Conservation (phyloP, 2,888 invertebrate species). For the Habrosyne pyritoides region DNA sequence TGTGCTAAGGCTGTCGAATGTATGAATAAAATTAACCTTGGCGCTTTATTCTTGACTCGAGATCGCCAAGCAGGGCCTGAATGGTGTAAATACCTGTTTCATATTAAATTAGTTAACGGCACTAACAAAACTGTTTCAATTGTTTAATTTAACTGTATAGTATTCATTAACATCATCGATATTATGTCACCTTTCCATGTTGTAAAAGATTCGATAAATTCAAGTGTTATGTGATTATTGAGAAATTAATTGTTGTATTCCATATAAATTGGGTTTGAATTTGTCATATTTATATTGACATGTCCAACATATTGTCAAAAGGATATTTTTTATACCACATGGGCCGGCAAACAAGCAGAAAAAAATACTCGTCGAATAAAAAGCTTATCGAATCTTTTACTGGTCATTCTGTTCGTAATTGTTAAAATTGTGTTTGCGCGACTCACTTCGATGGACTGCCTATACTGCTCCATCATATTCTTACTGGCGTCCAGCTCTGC, state of each 20-base stretch:
- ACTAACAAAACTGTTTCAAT: conserved; percentile 50
- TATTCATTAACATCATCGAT: not conserved
- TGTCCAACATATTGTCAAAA: no score
- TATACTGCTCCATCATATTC: conserved; percentile 73
- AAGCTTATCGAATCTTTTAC: conserved; percentile 1
- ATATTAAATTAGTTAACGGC: conserved; percentile 77
- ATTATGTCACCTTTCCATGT: not conserved
- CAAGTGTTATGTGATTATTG: no score
- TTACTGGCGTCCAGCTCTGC: conserved; percentile 75
- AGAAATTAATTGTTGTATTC: no score
- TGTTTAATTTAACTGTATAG: not conserved
- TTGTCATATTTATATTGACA: no score
- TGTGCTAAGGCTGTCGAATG: conserved; percentile 41
- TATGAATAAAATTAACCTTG: conserved; percentile 67
- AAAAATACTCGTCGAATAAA: no score
- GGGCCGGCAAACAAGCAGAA: no score
- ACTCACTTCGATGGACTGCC: conserved; percentile 75
- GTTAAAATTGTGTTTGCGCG: not conserved
- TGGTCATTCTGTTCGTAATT: not conserved
- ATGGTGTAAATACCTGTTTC: conserved; percentile 81
- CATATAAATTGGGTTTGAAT: no score
- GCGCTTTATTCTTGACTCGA: conserved; percentile 78
- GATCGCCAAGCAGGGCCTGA: conserved; percentile 80
- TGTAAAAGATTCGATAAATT: not conserved
- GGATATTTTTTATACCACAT: no score